phyloP scores from a whole-genome alignment of 2,797 vertebrate species.

The Tokudaia tokunoshimensis region DNA sequence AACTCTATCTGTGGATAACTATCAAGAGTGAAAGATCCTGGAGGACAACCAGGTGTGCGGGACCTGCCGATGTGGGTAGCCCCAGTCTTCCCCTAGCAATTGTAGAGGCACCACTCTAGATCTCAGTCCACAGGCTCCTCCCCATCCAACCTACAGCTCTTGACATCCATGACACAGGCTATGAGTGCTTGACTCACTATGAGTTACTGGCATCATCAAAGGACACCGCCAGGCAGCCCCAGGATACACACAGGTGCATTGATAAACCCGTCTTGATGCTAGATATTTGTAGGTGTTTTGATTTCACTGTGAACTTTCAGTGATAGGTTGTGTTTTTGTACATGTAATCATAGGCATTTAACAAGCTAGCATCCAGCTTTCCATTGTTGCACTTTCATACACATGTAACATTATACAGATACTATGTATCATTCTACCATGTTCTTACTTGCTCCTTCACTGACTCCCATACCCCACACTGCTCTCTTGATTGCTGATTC shows the following conservation, averaged over 20 bases:
- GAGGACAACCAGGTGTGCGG: not conserved
- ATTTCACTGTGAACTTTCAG: not conserved
- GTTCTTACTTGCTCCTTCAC: not conserved
- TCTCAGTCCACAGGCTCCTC: not conserved
- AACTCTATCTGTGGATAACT: not conserved
- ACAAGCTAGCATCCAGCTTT: not conserved
- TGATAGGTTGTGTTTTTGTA: not conserved
- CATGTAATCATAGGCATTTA: not conserved
- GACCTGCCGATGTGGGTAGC: not conserved
- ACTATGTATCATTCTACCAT: not conserved
- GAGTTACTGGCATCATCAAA: not conserved
- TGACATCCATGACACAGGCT: fast-evolving
- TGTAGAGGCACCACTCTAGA: not conserved
- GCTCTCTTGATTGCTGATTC: not conserved
- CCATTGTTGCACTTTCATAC: not conserved
- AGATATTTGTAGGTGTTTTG: not conserved
- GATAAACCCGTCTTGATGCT: not conserved
- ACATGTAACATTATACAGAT: not conserved
- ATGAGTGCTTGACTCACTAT: not conserved
- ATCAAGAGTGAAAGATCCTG: not conserved
- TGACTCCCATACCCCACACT: not conserved
- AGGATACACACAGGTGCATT: fast-evolving
- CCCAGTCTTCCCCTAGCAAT: not conserved
- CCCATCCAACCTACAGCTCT: not conserved
- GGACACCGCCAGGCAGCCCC: fast-evolving